Base-by-base conservation (phyloP, 2,888 invertebrate genomes). In the Ectemnius cavifrons region DNA sequence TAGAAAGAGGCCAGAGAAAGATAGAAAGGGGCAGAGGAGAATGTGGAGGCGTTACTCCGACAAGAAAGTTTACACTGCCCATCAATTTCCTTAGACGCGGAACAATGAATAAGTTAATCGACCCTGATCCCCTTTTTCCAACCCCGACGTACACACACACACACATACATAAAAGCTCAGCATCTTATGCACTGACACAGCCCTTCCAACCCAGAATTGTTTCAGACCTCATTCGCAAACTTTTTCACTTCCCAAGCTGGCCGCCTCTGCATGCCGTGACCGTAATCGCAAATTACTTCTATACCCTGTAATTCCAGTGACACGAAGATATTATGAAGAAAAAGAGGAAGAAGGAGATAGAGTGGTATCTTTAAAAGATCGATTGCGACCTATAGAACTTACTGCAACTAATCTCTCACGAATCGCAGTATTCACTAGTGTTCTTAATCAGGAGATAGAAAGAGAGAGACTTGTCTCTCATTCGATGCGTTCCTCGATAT, bases 1-100 rank as follows among this genome's bases (percentile, higher is more conserved):
- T 11, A 61, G 37, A 18, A 56, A 37, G 37, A 37, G 37, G 37
- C 37, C 37, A 37, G 37, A 37, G 37, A 37, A 11, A 37, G 37
- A 23, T 23, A 23, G 23, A 23, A 23, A 23, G 23, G 23, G 23
- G 2, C 37, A 11, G 8, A 11, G 8, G 37, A 11, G 37, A 37
- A 37, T 37, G 37, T 37, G 57, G 67, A 67, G 37, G 67, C 52
- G 67, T 49, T 62, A 37, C 61, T 56, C 28, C 61, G 2, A 57
- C 28, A 67, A 62, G 37, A 45, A 62, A 68, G 63, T 73, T 66
- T 66, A 60, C 61, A 46, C 47, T 47, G 67, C 47, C 61, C 67
- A 71, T 67, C 67, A 67, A 71, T 74, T 74, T 71, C 67, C 71
- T 37, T 60, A 63, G 61, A 64, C 71, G 52, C 63, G 67, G 71